These are phyloP conservation scores for Mythimna ferrago DNA, from an alignment of 2,888 invertebrate genomes.

Conservation along the genomic window DNA sequence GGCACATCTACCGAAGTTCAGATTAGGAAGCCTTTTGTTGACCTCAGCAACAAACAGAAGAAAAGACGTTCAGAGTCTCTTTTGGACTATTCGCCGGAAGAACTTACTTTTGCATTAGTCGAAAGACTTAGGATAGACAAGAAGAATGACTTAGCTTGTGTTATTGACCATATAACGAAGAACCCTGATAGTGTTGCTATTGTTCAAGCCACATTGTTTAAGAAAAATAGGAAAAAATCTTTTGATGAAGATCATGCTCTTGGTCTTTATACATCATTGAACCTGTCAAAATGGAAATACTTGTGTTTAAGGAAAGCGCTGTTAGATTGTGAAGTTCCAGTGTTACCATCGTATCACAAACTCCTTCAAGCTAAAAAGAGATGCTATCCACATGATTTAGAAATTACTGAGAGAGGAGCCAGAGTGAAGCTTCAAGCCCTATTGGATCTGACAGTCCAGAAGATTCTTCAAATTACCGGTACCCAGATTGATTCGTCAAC, in stretches of 20 bases:
- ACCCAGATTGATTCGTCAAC: too few relatives aligned
- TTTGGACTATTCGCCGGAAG: conserved; percentile 15
- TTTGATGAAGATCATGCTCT: conserved; percentile 8
- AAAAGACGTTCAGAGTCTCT: conserved; percentile 24
- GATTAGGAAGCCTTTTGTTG: conserved; percentile 24
- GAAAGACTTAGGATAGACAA: conserved; percentile 6
- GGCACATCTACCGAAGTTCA: conserved; percentile 19
- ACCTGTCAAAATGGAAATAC: too few relatives aligned
- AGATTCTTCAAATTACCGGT: too few relatives aligned
- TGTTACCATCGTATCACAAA: too few relatives aligned
- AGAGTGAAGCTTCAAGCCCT: too few relatives aligned
- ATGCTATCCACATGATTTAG: too few relatives aligned
- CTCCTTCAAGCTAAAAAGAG: too few relatives aligned
- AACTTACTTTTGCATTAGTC: conserved; percentile 18
- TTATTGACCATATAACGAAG: conserved; percentile 23
- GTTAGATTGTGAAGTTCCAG: too few relatives aligned
- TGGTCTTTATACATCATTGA: background rate
- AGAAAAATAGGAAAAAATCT: conserved; percentile 1
- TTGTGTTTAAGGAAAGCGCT: too few relatives aligned
- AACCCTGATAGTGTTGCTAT: conserved; percentile 3
- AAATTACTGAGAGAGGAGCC: too few relatives aligned
- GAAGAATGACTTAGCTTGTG: conserved; percentile 13
- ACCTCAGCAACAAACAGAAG: conserved; percentile 23
- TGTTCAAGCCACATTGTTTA: conserved; percentile 16
- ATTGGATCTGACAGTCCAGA: too few relatives aligned